These are phyloP conservation scores for Merluccius polli DNA, from an alignment of 2,797 vertebrate species.

Conservation along the genomic window DNA sequence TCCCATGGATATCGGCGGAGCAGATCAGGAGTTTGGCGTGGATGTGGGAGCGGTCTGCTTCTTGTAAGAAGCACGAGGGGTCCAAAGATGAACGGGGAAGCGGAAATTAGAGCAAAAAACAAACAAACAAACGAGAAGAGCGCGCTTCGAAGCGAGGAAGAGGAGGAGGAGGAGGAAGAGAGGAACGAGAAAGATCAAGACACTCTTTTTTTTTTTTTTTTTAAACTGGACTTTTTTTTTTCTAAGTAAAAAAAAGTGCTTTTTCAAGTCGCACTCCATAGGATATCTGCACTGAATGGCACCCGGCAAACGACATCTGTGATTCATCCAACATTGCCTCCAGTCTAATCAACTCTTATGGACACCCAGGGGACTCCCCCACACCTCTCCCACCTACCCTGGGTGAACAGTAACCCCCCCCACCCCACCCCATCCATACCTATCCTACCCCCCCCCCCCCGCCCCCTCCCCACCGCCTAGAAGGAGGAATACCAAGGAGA, in stretches of 20 bases:
- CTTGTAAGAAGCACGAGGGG: conserved; percentile 80
- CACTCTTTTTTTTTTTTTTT: conserved; percentile 56
- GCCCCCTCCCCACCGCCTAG: conserved; percentile 45
- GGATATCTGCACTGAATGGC: conserved; percentile 92
- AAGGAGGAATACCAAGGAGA: conserved; percentile 60
- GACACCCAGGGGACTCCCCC: conserved; percentile 33
- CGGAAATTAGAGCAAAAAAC: conserved; percentile 42
- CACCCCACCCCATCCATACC: conserved; percentile 16
- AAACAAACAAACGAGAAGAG: conserved; percentile 50
- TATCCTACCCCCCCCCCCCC: neutral
- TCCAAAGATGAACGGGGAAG: conserved; percentile 39
- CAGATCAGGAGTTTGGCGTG: conserved; percentile 93
- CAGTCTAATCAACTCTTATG: conserved; percentile 36
- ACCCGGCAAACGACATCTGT: conserved; percentile 72
- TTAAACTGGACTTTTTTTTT: conserved; percentile 70
- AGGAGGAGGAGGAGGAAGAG: conserved; percentile 50
- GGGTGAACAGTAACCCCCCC: neutral
- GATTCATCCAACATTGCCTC: conserved; percentile 60
- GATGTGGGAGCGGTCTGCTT: conserved; percentile 93
- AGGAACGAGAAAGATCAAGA: conserved; percentile 66
- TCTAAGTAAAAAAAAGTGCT: conserved; percentile 73
- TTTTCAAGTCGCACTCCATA: conserved; percentile 78
- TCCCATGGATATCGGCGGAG: conserved; percentile 92
- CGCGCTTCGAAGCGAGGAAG: conserved; percentile 57
- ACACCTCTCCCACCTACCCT: neutral